phyloP scores from a whole-genome alignment of 2,888 invertebrate genomes.

The Melanotus villosus region DNA sequence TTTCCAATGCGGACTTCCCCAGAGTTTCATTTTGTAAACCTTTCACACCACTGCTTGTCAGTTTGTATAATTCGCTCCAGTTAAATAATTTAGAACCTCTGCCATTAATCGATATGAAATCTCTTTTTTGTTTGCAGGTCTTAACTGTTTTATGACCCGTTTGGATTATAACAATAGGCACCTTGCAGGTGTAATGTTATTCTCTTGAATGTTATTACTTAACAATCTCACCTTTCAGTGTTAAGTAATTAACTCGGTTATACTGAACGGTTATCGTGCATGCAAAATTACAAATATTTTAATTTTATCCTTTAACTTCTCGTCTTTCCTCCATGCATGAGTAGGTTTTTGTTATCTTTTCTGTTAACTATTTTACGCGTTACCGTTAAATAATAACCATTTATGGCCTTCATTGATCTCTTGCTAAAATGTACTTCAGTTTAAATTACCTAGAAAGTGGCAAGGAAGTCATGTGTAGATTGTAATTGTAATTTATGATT shows the following conservation, averaged over 20 bases:
- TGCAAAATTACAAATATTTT: neutral
- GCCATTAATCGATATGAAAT: neutral
- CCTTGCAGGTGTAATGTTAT: slow-evolving; percentile 3
- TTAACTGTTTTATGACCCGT: neutral
- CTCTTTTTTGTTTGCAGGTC: neutral
- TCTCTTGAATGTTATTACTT: neutral
- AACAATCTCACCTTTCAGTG: neutral
- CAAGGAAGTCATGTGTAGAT: slow-evolving; percentile 8
- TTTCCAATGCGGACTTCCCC: slow-evolving; percentile 5
- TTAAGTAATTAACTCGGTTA: neutral
- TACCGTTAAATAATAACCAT: slow-evolving; percentile 24
- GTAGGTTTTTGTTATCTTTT: neutral
- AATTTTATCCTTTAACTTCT: neutral
- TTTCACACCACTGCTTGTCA: neutral
- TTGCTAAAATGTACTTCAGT: neutral
- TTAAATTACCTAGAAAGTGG: slow-evolving; percentile 21
- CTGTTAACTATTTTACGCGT: slow-evolving; percentile 1
- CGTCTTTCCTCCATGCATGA: neutral
- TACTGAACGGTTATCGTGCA: neutral
- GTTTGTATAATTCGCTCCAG: neutral
- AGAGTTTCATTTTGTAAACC: slow-evolving; percentile 9
- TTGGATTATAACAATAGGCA: neutral
- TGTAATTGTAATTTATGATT: slow-evolving; percentile 26
- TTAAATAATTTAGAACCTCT: neutral
- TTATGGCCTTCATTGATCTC: slow-evolving; percentile 14